Evolutionary conservation across 2,113 vertebrate genomes (phyloP).

Genomic region (Dasypus novemcinctus): DNA sequence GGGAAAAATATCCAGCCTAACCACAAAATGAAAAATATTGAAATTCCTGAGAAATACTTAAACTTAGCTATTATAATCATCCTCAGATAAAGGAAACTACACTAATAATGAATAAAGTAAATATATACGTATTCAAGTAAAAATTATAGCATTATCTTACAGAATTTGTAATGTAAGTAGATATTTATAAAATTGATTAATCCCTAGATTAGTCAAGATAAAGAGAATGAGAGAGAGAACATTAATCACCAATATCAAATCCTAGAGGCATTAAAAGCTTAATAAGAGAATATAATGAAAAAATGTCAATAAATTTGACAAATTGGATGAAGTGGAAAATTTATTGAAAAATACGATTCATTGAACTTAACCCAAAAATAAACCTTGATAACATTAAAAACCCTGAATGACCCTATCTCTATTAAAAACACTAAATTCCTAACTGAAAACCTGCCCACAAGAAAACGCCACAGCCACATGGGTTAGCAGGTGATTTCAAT

Average conservation of each 20-base stretch:
- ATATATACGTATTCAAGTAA: neutral
- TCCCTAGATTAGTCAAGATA: neutral
- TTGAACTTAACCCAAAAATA: neutral
- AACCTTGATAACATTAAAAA: neutral
- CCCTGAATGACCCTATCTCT: neutral
- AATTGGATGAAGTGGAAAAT: neutral
- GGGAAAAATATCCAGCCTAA: neutral
- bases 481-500: neutral
- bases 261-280: neutral
- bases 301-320: neutral
- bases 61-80: neutral
- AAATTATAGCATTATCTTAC: neutral
- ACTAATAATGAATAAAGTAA: neutral
- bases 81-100: neutral
- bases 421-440: neutral
- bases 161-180: neutral
- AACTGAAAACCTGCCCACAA: neutral
- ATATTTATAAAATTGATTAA: neutral
- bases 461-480: neutral
- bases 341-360: neutral
- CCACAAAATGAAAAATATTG: neutral
- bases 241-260: neutral
- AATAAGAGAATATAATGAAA: neutral
- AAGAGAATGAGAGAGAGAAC: neutral
- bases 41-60: conserved; percentile 8